These are phyloP conservation scores for Oncopodura yosiiana DNA, from an alignment of 1,140 invertebrate genomes.

Conservation along the genomic window DNA sequence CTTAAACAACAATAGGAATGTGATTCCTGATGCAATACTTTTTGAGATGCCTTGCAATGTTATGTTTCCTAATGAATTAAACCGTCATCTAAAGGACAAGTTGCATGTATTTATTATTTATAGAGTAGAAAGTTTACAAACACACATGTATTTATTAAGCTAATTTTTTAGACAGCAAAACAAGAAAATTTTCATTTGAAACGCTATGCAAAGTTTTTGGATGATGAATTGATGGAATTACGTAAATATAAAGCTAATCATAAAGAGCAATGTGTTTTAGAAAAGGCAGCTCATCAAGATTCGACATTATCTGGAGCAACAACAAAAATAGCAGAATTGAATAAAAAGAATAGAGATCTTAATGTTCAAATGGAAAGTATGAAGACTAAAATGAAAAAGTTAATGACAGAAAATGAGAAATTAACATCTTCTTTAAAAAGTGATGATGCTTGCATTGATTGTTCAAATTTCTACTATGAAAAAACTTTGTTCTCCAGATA, in stretches of 20 bases:
- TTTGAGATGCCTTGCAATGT: neutral
- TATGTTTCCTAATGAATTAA: constrained; percentile 13
- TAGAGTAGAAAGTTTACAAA: neutral
- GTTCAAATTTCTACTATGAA: neutral
- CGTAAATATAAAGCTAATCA: neutral
- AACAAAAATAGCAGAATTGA: constrained; percentile 29
- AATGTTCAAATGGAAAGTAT: constrained; percentile 25
- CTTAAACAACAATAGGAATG: too few relatives aligned
- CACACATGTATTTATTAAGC: neutral
- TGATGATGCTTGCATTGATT: neutral
- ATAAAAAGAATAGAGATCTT: constrained; percentile 29
- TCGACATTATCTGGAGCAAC: neutral
- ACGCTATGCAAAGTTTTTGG: constrained; percentile 2
- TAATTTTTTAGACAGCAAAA: neutral
- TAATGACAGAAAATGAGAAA: constrained; percentile 23
- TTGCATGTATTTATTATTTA: neutral
- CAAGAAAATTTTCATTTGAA: constrained; percentile 22
- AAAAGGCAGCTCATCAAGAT: neutral
- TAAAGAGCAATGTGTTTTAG: too few relatives aligned
- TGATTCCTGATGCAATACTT: too few relatives aligned
- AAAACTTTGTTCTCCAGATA: too few relatives aligned
- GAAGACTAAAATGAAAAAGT: constrained; percentile 26
- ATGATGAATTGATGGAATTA: constrained; percentile 13
- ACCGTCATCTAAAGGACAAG: constrained; percentile 5
- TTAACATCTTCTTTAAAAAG: neutral